A percentile compares a stretch with the other conserved stretches of the same genome.
Evolutionary conservation across 37 sponge, comb jelly and placozoan species (phyloP).

Genomic region (Beroe forskalii): DNA sequence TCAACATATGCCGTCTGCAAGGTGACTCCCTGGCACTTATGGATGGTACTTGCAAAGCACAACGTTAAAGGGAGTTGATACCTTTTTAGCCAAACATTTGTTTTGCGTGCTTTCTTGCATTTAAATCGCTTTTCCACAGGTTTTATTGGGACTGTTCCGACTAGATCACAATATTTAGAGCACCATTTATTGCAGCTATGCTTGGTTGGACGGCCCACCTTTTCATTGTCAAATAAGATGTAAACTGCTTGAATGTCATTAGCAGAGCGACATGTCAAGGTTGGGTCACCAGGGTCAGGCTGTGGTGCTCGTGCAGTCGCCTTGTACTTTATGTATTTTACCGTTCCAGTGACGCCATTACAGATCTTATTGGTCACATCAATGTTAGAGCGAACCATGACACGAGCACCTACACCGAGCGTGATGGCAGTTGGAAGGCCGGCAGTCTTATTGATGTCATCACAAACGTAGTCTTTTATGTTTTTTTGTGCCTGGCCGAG

Average conservation of each 20-base stretch:
- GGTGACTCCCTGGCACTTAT: slow-evolving; percentile 7
- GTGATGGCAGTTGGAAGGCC: slow-evolving; percentile 4
- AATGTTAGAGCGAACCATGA: slow-evolving; percentile 30
- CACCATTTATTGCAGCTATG: neutral
- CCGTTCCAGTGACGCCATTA: slow-evolving; percentile 37
- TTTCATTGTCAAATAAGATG: neutral
- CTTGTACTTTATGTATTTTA: neutral
- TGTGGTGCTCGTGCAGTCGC: neutral
- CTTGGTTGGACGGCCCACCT: neutral
- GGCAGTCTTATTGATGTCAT: slow-evolving; percentile 41
- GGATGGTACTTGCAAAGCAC: neutral
- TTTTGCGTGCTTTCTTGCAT: neutral
- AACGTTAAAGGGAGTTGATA: neutral
- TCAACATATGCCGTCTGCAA: neutral
- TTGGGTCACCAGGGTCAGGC: too few species aligned
- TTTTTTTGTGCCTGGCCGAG: neutral
- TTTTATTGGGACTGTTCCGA: neutral
- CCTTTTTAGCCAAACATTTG: neutral
- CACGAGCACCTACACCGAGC: slow-evolving; percentile 5
- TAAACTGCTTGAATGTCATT: neutral
- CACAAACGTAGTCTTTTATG: neutral
- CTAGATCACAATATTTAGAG: neutral
- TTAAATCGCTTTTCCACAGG: slow-evolving; percentile 11
- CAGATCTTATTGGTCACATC: neutral
- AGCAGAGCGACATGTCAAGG: too few species aligned